These are phyloP conservation scores for Oncorhynchus clarkii DNA, from an alignment of 2,113 vertebrate genomes.

Conservation along the genomic window DNA sequence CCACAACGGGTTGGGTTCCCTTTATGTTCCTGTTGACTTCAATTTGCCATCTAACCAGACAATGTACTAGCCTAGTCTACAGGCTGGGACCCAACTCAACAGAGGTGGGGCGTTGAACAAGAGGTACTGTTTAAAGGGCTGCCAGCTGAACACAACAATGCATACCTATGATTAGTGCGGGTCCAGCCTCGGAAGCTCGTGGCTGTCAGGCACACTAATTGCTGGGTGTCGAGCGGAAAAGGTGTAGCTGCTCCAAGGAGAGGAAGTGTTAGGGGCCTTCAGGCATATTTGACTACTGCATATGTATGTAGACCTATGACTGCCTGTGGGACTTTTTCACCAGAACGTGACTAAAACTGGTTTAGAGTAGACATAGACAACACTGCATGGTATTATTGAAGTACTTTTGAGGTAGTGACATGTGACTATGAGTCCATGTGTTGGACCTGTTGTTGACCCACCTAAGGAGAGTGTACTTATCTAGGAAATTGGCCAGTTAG, in stretches of 20 bases:
- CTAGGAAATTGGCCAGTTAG: conserved; percentile 14
- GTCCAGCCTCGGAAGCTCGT: conserved; percentile 60
- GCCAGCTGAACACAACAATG: conserved; percentile 64
- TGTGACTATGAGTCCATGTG: neutral
- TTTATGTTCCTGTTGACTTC: neutral
- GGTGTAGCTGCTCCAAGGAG: conserved; percentile 63
- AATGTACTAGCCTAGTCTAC: neutral
- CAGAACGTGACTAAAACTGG: neutral
- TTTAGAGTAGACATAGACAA: neutral
- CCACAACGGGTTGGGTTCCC: neutral
- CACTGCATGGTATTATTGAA: neutral
- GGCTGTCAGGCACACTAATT: conserved; percentile 71
- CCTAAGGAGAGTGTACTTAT: neutral
- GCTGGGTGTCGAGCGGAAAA: conserved; percentile 67
- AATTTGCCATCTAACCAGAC: conserved; percentile 16
- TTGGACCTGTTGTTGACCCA: neutral
- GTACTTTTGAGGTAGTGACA: neutral
- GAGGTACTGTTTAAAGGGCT: conserved; percentile 64
- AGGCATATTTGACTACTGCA: conserved; percentile 53
- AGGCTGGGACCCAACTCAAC: conserved; percentile 9
- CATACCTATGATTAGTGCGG: conserved; percentile 69
- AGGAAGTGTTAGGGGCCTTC: conserved; percentile 61
- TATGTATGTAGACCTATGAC: neutral
- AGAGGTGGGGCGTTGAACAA: conserved; percentile 47
- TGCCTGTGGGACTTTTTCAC: neutral